Evolutionary conservation across 2,888 invertebrate genomes (phyloP).

Genomic region (Achlya flavicornis): DNA sequence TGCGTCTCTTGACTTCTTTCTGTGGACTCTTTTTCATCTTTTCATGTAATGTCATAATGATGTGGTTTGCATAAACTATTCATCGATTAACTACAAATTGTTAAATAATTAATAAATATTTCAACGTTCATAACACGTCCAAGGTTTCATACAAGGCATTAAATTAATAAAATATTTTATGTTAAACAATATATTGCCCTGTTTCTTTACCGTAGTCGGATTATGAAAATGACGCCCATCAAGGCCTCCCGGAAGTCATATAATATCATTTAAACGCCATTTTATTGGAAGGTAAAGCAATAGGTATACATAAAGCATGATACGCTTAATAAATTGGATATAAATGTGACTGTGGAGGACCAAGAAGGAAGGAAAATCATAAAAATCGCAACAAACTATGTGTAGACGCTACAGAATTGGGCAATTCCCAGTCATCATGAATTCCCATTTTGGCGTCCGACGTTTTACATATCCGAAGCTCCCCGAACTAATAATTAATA

Average conservation of each 20-base stretch:
- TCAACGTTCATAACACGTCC: too few species aligned
- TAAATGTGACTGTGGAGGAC: background rate
- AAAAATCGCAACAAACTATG: background rate
- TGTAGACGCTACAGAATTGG: background rate
- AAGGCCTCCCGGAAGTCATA: background rate
- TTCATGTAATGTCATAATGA: too few species aligned
- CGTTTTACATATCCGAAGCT: slow-evolving; percentile 6
- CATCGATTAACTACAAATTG: too few species aligned
- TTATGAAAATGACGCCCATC: background rate
- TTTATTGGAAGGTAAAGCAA: too few species aligned
- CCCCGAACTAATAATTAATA: background rate
- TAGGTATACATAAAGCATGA: too few species aligned
- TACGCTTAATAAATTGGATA: background rate
- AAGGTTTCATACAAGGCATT: too few species aligned
- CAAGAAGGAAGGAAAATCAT: background rate
- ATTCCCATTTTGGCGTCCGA: background rate
- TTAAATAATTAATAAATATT: too few species aligned
- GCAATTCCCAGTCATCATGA: background rate
- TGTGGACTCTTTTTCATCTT: too few species aligned
- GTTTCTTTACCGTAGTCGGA: background rate
- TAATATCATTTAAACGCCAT: background rate
- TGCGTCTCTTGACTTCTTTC: too few species aligned
- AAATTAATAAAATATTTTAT: too few species aligned
- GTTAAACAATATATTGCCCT: background rate
- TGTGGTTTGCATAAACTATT: too few species aligned